Evolutionary conservation across 1,140 invertebrate species (phyloP), one percentile per base, ranked within the genome.

Genomic region (Drosophila punjabiensis): DNA sequence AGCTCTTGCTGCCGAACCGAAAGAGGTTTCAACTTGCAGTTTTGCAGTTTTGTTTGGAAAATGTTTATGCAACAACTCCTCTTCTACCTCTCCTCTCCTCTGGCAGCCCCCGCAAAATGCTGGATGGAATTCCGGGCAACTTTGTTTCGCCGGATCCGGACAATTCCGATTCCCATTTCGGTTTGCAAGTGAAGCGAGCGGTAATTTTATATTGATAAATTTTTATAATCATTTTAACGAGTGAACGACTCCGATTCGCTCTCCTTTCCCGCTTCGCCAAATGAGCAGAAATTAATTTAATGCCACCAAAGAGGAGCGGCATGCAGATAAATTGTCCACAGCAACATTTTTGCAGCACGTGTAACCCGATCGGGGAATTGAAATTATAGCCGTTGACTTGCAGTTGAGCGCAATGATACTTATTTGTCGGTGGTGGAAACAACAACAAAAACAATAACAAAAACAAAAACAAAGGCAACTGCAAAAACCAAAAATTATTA

Each of bases 181-280:
- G 70, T 37, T 24, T 37, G 53, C 75, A 82, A 90, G 68, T 74
- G 63, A 79, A 90, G 28, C 47, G 48, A 30, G 52, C 68, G 64
- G 86, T 91, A 90, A 90, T 90, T 71, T 80, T 90, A 90, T 91
- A 90, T 90, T 90, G 86, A 90, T 91, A 90, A 75, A 90, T 90
- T 89, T 86, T 90, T 91, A 91, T 86, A 90, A 90, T 90, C 79
- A 86, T 86, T 90, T 90, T 90, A 90, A 90, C 86, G 87, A 90
- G 79, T 86, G 87, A 89, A 68, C 67, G 75, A 56, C 16, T 74
- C 37, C 52, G 50, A 52, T 30, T 32, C 73, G 50, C 41, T 24
- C 41, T 62, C 55, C 43, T 28, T 64, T 20, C 30, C 41, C 65
- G 76, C 68, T 87, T 64, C 52, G 71, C 67, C 77, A 88, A 88